A percentile compares a stretch with the other conserved stretches of the same genome.
Conservation (phyloP, 2,888 invertebrate species). For the Aphidius colemani region DNA sequence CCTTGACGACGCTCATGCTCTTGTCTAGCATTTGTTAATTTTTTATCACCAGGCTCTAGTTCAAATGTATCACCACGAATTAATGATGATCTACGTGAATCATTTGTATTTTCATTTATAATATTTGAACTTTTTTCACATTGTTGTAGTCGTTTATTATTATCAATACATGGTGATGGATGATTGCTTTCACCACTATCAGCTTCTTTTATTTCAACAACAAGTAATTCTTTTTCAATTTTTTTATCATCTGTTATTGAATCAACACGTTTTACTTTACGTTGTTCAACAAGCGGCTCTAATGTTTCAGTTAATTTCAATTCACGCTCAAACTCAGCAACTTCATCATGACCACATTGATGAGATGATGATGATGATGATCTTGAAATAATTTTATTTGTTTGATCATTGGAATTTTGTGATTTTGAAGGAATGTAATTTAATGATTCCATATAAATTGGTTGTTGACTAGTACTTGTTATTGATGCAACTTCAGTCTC, state of each 20-base stretch:
- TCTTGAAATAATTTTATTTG: conserved; percentile 36
- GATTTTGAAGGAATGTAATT: conserved; percentile 32
- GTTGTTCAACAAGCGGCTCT: conserved; percentile 44
- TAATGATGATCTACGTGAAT: conserved; percentile 45
- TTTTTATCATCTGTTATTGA: conserved; percentile 35
- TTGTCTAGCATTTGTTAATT: conserved; percentile 59
- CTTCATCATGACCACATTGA: conserved; percentile 44
- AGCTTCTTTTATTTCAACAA: conserved; percentile 57
- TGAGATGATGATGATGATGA: conserved; percentile 34
- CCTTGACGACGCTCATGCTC: conserved; percentile 67
- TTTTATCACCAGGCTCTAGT: conserved; percentile 59
- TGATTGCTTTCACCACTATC: conserved; percentile 57
- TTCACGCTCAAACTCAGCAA: conserved; percentile 52
- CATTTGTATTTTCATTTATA: conserved; percentile 30
- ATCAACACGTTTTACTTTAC: conserved; percentile 43
- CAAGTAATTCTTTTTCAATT: conserved; percentile 52
- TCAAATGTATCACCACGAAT: conserved; percentile 61
- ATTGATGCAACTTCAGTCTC: conserved; percentile 59
- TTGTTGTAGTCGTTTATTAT: conserved; percentile 40
- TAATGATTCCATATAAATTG: conserved; percentile 11
- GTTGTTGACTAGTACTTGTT: conserved; percentile 12
- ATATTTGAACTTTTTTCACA: conserved; percentile 30
- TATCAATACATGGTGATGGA: conserved; percentile 56
- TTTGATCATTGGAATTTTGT: conserved; percentile 36
- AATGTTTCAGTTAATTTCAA: conserved; percentile 50